Conservation (phyloP, 1,140 invertebrate genomes). For the Pantala flavescens region DNA sequence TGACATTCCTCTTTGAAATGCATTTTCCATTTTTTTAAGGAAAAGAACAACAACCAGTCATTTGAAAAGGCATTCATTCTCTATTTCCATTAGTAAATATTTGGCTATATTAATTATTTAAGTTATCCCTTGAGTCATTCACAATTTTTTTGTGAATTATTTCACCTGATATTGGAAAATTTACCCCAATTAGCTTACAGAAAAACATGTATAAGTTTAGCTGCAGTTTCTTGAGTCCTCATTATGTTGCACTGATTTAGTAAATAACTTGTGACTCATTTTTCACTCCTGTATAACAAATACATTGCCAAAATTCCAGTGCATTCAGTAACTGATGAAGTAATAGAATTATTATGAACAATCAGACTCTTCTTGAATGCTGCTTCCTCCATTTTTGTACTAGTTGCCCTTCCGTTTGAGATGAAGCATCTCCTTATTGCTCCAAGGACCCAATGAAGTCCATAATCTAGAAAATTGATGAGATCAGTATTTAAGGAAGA, state of each 20-base stretch:
- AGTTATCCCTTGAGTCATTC: background rate
- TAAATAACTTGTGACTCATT: background rate
- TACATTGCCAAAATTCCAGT: too few relatives aligned
- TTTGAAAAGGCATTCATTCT: background rate
- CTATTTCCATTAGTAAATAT: background rate
- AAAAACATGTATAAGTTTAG: background rate
- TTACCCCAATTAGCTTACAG: background rate
- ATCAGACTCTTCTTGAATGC: background rate
- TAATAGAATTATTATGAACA: background rate
- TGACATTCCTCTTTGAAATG: background rate
- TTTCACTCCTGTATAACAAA: background rate
- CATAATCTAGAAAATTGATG: slow-evolving; percentile 6
- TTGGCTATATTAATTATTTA: background rate
- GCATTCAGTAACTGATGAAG: background rate
- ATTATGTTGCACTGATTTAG: background rate
- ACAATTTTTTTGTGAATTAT: background rate
- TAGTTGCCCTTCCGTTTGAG: slow-evolving; percentile 7
- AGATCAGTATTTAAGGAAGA: background rate
- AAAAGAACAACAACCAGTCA: background rate
- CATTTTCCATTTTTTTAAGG: background rate
- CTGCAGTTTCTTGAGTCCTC: background rate
- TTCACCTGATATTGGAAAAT: background rate
- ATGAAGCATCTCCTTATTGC: slow-evolving; percentile 5
- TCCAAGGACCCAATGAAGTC: slow-evolving; percentile 4
- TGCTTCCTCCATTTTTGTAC: slow-evolving; percentile 7